Base-by-base conservation (phyloP, 2,797 vertebrate genomes). In the Setipinna tenuifilis region DNA sequence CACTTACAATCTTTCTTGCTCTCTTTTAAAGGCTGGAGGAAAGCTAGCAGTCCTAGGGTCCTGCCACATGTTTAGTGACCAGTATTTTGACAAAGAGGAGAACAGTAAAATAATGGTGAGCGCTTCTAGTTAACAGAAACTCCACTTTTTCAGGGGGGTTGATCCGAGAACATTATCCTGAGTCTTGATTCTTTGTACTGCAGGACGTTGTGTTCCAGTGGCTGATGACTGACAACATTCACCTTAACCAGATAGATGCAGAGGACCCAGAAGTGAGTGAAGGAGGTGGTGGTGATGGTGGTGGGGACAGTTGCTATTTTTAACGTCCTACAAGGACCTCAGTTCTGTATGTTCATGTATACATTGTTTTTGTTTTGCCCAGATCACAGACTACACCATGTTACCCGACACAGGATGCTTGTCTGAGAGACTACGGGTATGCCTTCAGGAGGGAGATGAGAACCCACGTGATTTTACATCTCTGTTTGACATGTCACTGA, bases 1-100 rank as follows among this genome's bases (percentile, higher is more conserved):
- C 68, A 75, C 12, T 35, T 17, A 0, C 61, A 16, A 50, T 57
- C 14, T n/a, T 17, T 71, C 3, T 12, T 50, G 54, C 14, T 62
- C 41, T 91, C 14, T 90, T 88, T 68, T 31, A 84, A 91, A 94
- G 94, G 95, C 96, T 87, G 95, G 95, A 25, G 98, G 98, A n/a
- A 99, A 97, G 90, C 93, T 99, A 92, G 98, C 95, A 59, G 98
- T 98, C 0, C 86, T 98, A 91, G 98, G 98, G 81, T 99, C 98
- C 50, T 98, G 97, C 87, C 97, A 99, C 94, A 99, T 99, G 98
- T 98, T 99, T 93, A 96, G 93, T 89, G 98, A 99, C 90, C 97
- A 98, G 6, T 99, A 98, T 92, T 93, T 99, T 88, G 98, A 99
- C 93, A 99, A 99, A 94, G 98, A 99, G 93, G 98, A 99, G 93